Base-by-base conservation (phyloP, 2,888 invertebrate genomes). In the Stratiomys singularior region DNA sequence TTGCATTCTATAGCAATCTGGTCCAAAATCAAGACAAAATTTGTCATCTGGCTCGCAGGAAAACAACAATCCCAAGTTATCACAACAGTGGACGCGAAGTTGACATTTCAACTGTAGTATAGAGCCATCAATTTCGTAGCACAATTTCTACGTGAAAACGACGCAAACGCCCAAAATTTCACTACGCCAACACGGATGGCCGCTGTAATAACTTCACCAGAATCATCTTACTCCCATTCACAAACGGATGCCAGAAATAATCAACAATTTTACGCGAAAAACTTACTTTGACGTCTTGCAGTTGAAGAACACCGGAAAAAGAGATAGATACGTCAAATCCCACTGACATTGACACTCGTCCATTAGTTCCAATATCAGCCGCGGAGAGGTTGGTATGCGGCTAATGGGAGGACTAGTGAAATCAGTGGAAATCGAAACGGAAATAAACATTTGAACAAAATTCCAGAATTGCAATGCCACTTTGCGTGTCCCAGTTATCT, bases 301-400 rank as follows among this genome's bases (percentile, higher is more conserved):
- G 83, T 81, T 81, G 83, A 83, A 85, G 82, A 83, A 83, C 84
- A 86, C 87, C 87, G 86, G 87, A 86, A 86, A 86, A 85, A 86
- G 86, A 86, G 83, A 27, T 5, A 64, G 37, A 47, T 25, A n/a
- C 46, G 71, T 52, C 71, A 71, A 52, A 47, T 18, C 9, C 7
- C 2, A 9, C 25, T 71, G 27, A 64, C 28, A 28, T 27, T 30
- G 64, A 30, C 64, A 64, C 7, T 25, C n/a, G 28, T 4, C 11
- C 9, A 13, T 7, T 9, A 37, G 37, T 37, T 5, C 37, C 3
- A 37, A 37, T 37, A 5, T 9, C 9, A 3, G 37, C 3, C 37
- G 37, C 37, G 37, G 9, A 9, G 9, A 37, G 37, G 5, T n/a
- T n/a, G n/a, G n/a, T n/a, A n/a, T n/a, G n/a, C n/a, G n/a, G n/a